A percentile compares a stretch with the other conserved stretches of the same genome.
Evolutionary conservation across 2,113 vertebrate species (phyloP).

Genomic region (Trochalopteron elliotii): DNA sequence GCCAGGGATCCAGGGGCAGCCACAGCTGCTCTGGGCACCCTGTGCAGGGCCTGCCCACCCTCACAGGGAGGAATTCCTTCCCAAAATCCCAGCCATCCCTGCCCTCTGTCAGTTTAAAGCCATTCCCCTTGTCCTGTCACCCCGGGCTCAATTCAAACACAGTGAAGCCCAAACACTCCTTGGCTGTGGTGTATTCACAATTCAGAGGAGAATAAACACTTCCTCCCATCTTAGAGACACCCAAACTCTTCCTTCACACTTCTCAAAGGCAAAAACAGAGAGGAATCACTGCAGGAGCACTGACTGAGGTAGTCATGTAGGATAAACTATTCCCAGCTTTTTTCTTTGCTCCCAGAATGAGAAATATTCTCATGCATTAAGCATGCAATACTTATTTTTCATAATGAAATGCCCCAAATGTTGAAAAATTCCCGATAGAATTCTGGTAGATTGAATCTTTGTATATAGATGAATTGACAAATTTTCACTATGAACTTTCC

Average conservation of each 20-base stretch:
- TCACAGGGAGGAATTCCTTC: rapidly evolving
- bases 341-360: background rate
- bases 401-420: background rate
- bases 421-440: background rate
- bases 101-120: rapidly evolving
- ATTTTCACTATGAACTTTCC: background rate
- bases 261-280: background rate
- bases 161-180: background rate
- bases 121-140: background rate
- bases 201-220: background rate
- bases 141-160: background rate
- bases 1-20: background rate
- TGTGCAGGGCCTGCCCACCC: too few species aligned
- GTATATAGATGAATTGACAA: background rate
- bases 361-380: conserved; percentile 2
- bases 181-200: background rate
- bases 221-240: background rate
- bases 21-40: background rate
- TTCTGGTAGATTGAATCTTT: background rate
- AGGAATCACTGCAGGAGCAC: background rate
- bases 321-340: background rate
- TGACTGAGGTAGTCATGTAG: background rate
- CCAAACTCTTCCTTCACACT: background rate
- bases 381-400: background rate
- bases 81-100: background rate